Conservation (phyloP, 1,140 invertebrate genomes). For the Wiebesia pumilae region DNA sequence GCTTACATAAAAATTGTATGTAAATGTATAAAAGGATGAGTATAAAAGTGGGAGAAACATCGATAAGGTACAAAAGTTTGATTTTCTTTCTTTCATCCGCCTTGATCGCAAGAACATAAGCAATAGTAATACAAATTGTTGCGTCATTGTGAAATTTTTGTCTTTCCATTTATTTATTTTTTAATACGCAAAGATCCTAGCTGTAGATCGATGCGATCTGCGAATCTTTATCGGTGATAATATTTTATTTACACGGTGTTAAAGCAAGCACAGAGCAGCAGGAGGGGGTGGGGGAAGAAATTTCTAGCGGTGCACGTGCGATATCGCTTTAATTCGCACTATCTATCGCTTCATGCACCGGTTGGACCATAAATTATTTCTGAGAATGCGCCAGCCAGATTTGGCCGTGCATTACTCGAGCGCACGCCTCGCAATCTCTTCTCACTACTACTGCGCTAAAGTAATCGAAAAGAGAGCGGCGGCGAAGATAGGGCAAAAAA, state of each 20-base stretch:
- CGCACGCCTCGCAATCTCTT: slow-evolving; percentile 16
- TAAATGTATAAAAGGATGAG: slow-evolving; percentile 20
- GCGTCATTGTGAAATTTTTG: slow-evolving; percentile 18
- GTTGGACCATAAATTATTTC: slow-evolving; percentile 19
- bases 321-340: slow-evolving; percentile 20
- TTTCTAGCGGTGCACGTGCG: slow-evolving; percentile 28
- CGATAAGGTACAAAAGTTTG: slow-evolving; percentile 40
- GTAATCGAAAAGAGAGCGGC: slow-evolving; percentile 30
- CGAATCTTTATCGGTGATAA: slow-evolving; percentile 12
- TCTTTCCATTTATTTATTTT: not conserved
- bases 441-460: not conserved
- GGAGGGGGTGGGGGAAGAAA: not conserved
- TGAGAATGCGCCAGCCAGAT: not conserved
- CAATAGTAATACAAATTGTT: not conserved
- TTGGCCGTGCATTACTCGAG: not conserved
- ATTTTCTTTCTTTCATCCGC: not conserved
- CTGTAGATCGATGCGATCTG: not conserved
- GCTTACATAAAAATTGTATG: slow-evolving; percentile 24
- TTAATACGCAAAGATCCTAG: slow-evolving; percentile 5
- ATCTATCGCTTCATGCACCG: slow-evolving; percentile 31
- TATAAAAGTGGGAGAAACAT: slow-evolving; percentile 8
- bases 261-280: not conserved
- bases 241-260: slow-evolving; percentile 40
- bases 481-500: slow-evolving; percentile 16
- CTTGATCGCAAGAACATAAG: slow-evolving; percentile 3